phyloP scores from a whole-genome alignment of 2,797 vertebrate genomes.

The Macroramphosus scolopax region DNA sequence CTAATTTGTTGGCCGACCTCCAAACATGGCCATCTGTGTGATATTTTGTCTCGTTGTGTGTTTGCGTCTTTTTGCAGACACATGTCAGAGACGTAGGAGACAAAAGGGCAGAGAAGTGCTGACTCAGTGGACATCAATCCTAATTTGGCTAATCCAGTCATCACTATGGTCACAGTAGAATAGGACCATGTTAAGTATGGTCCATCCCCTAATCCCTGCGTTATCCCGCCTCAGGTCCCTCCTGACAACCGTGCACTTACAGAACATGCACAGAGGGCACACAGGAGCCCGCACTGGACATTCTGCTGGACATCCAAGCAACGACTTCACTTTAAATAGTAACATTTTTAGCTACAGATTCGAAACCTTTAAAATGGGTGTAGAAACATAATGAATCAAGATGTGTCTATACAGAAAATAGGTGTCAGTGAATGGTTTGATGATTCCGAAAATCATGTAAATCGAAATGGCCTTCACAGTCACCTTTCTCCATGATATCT shows the following conservation, averaged over 20 bases:
- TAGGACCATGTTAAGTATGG: slow-evolving; percentile 31
- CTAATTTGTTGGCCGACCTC: too few relatives aligned
- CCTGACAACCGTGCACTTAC: slow-evolving; percentile 2
- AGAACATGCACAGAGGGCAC: background rate
- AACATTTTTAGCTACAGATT: too few relatives aligned
- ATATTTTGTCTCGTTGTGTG: background rate
- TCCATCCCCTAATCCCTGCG: slow-evolving; percentile 47
- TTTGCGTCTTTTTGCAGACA: background rate
- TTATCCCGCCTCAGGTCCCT: slow-evolving; percentile 25
- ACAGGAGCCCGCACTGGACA: background rate
- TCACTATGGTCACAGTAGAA: slow-evolving; percentile 46
- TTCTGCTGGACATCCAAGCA: too few relatives aligned
- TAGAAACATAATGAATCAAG: too few relatives aligned
- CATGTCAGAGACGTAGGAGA: slow-evolving; percentile 13
- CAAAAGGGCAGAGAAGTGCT: slow-evolving; percentile 24
- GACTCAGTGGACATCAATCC: slow-evolving; percentile 28
- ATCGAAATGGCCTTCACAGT: too few relatives aligned
- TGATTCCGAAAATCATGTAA: too few relatives aligned
- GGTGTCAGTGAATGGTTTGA: too few relatives aligned
- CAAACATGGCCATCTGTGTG: background rate
- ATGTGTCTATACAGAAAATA: too few relatives aligned
- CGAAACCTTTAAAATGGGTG: too few relatives aligned
- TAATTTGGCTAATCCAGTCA: slow-evolving; percentile 60
- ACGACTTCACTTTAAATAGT: too few relatives aligned
- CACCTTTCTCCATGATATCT: too few relatives aligned